A percentile compares a stretch with the other conserved stretches of the same genome.
These are phyloP conservation scores for Geopemphigus sp. DNA, from an alignment of 1,140 invertebrate genomes.

Conservation along the genomic window DNA sequence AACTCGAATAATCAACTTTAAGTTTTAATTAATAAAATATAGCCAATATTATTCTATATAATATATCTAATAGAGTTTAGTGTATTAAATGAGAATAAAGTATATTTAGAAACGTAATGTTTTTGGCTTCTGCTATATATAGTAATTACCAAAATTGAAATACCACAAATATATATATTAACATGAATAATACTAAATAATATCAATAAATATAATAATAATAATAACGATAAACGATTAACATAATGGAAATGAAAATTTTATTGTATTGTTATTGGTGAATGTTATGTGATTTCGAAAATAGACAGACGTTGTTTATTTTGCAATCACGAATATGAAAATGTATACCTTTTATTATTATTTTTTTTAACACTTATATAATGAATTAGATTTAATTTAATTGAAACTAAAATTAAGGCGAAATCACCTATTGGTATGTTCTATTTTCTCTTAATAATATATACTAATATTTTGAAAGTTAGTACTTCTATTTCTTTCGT, in stretches of 20 bases:
- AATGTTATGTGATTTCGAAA: constrained; percentile 10
- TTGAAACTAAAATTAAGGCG: no score
- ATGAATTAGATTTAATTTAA: no score
- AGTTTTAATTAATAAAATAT: no score
- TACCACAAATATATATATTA: neutral
- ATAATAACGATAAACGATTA: constrained; percentile 1
- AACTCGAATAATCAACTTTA: no score
- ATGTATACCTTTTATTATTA: neutral
- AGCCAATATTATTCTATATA: no score
- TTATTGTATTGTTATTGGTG: neutral
- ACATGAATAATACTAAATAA: neutral
- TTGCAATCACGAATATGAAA: constrained; percentile 6
- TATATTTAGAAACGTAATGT: neutral
- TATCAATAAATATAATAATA: constrained; percentile 9
- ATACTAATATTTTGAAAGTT: no score
- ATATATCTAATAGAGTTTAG: no score
- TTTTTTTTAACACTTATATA: no score
- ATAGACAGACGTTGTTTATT: constrained; percentile 2
- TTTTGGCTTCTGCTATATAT: neutral
- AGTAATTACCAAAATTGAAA: neutral
- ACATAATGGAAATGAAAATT: constrained; percentile 1
- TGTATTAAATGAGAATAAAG: neutral
- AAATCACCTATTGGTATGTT: no score
- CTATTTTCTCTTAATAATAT: no score
- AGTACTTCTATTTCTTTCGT: no score